Evolutionary conservation across 2,888 invertebrate genomes (phyloP).

Genomic region (Caradrina kadenii): DNA sequence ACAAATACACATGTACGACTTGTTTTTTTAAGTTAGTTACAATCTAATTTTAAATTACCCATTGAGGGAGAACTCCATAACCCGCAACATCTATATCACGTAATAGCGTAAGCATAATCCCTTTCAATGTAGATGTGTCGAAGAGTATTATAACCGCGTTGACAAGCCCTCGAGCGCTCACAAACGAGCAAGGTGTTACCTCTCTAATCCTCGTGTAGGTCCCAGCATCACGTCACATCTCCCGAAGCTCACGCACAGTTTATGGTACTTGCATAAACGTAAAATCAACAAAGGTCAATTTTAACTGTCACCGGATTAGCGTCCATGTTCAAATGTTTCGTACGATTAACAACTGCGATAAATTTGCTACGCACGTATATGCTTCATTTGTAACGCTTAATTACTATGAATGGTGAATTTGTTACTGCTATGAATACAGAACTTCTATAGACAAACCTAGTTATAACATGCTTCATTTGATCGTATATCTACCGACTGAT

Average conservation of each 20-base stretch:
- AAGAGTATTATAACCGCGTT: constrained; percentile 80
- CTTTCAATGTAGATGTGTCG: constrained; percentile 79
- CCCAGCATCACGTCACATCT: constrained; percentile 79
- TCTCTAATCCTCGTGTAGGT: constrained; percentile 79
- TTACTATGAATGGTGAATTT: constrained; percentile 3
- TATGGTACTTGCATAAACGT: constrained; percentile 75
- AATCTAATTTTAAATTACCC: background rate
- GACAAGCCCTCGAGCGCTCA: constrained; percentile 84
- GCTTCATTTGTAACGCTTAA: constrained; percentile 28
- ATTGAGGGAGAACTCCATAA: constrained; percentile 13
- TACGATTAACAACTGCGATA: constrained; percentile 64
- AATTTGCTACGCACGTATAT: constrained; percentile 61
- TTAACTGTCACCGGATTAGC: constrained; percentile 84
- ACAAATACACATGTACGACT: background rate
- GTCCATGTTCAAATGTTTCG: constrained; percentile 65
- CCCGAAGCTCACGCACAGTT: constrained; percentile 71
- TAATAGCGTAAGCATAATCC: constrained; percentile 79
- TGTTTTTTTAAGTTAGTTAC: background rate
- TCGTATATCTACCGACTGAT: no score
- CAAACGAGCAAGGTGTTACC: constrained; percentile 82
- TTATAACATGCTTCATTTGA: no score
- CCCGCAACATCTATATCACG: constrained; percentile 43
- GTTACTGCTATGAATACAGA: background rate
- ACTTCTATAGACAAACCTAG: no score
- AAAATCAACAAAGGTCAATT: constrained; percentile 83